Base-by-base conservation (phyloP, 2,113 vertebrate species). In the Donacobius atricapilla region DNA sequence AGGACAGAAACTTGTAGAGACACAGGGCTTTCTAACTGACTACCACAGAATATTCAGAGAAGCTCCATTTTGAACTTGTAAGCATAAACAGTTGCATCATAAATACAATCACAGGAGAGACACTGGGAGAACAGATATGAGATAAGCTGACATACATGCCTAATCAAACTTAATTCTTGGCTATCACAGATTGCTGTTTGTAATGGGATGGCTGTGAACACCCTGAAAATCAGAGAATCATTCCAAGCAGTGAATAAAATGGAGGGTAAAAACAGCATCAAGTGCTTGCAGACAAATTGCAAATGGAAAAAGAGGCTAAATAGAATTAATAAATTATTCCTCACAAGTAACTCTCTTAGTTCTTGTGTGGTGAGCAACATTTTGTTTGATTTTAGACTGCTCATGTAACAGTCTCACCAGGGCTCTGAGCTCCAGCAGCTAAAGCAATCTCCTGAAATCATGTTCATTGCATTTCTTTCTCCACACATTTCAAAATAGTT, bases 401-500 rank as follows among this genome's bases (percentile, higher is more conserved):
- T 86, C 64, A 11, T 86, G 47, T 65, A 95, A 66, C 45, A 90
- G 13, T 70, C 85, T 95, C 75, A 73, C 72, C n/a, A 71, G 76
- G 83, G 44, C 39, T 42, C 68, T 81, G 47, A 90, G 58, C 68
- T 96, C 85, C 71, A 86, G 72, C 64, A 86, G 68, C 72, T 90
- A 75, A 90, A 93, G 48, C n/a, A 73, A 61, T 53, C 65, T 82
- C 33, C 76, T 88, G 53, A 93, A 97, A 93, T 92, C 78, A 75
- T 45, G 11, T 11, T 90, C 47, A 33, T n/a, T 94, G 71, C 39
- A 33, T 78, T 93, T 96, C 68, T 92, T 83, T n/a, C 40, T 80
- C 30, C 33, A 63, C 56, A 35, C 44, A 71, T 96, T 93, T 97
- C 90, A 64, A 83, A 92, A 44, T 88, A 93, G 94, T 95, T 93